Conservation (phyloP, 1,140 invertebrate species). For the Matsumurasca onukii region DNA sequence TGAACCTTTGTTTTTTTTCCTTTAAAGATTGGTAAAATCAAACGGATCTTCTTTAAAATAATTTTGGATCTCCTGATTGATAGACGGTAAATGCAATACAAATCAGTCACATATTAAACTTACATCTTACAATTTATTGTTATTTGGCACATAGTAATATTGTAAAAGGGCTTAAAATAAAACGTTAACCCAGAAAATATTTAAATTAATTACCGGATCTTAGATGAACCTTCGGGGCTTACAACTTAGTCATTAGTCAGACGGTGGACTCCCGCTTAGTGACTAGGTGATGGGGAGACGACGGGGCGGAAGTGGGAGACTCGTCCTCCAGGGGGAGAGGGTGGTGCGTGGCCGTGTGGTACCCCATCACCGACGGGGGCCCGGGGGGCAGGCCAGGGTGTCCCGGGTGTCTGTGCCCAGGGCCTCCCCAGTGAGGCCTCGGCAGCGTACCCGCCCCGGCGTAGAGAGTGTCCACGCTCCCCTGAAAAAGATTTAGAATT, state of each 20-base stretch:
- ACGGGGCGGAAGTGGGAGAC: conserved; percentile 22
- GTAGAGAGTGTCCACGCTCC: conserved; percentile 35
- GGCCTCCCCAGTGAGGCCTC: conserved; percentile 31
- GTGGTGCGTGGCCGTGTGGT: not conserved
- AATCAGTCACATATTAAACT: too few relatives aligned
- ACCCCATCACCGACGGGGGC: not conserved
- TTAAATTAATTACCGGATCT: too few relatives aligned
- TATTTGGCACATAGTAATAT: too few relatives aligned
- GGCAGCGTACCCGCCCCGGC: conserved; percentile 36
- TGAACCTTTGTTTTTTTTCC: too few relatives aligned
- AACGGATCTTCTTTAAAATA: too few relatives aligned
- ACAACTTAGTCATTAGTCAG: conserved; percentile 42
- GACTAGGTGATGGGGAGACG: conserved; percentile 37
- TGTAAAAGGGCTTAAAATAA: too few relatives aligned
- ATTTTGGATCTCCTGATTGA: too few relatives aligned
- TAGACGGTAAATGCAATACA: too few relatives aligned
- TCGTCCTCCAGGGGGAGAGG: conserved; percentile 3
- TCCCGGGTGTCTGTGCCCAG: conserved; percentile 5
- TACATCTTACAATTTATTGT: too few relatives aligned
- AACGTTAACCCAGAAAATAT: too few relatives aligned
- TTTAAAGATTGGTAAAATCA: too few relatives aligned
- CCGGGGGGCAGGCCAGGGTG: not conserved
- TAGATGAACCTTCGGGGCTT: conserved; percentile 25
- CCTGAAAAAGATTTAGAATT: conserved; percentile 33
- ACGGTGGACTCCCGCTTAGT: conserved; percentile 39